These are phyloP conservation scores for Ephydatia muelleri DNA, from an alignment of 37 sponge, comb jelly and placozoan species.

Conservation along the genomic window DNA sequence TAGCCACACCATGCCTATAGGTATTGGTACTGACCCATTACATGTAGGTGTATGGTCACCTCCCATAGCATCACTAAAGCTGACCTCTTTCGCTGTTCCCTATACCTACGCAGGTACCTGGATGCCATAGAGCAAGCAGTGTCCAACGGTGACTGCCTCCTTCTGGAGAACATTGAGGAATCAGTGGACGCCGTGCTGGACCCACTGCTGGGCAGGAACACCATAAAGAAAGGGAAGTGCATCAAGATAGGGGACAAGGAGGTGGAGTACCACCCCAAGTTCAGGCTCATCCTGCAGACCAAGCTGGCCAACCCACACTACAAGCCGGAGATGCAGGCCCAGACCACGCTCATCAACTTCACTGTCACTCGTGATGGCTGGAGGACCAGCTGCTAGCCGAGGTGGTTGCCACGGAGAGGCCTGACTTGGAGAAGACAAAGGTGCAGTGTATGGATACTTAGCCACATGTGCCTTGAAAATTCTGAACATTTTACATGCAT, in stretches of 20 bases:
- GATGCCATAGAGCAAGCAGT: slow-evolving; percentile 96
- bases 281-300: slow-evolving; percentile 79
- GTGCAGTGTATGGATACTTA: too few species aligned
- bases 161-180: slow-evolving; percentile 98
- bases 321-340: slow-evolving; percentile 99
- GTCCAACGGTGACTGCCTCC: slow-evolving; percentile 86
- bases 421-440: slow-evolving; percentile 91
- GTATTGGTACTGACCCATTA: too few species aligned
- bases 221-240: slow-evolving; percentile 98
- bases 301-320: slow-evolving; percentile 99
- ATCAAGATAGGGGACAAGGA: slow-evolving; percentile 99
- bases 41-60: too few species aligned
- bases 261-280: slow-evolving; percentile 91
- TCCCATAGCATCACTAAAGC: too few species aligned
- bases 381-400: slow-evolving; percentile 99
- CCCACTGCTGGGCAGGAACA: slow-evolving; percentile 90
- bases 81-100: too few species aligned
- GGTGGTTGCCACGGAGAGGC: slow-evolving; percentile 95
- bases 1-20: too few species aligned
- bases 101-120: slow-evolving; percentile 90
- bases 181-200: slow-evolving; percentile 94
- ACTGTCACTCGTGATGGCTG: slow-evolving; percentile 95
- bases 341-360: slow-evolving; percentile 97
- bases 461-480: too few species aligned
- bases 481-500: too few species aligned